phyloP scores from a whole-genome alignment of 2,797 vertebrate genomes.

The Oreortyx pictus region DNA sequence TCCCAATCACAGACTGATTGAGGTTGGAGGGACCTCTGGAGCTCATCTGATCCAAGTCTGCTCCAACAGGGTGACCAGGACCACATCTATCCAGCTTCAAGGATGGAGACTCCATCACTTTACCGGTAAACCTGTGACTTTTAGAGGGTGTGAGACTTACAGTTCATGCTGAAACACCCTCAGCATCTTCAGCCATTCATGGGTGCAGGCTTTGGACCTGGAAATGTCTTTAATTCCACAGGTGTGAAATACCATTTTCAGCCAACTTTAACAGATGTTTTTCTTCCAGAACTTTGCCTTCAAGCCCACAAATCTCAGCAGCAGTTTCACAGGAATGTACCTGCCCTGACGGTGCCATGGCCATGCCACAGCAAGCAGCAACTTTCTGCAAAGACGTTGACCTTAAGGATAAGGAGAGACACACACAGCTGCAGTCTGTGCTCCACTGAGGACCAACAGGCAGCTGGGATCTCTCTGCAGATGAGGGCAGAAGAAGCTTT shows the following conservation, averaged over 20 bases:
- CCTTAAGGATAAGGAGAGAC: not conserved
- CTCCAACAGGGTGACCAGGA: not conserved
- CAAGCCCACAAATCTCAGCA: not conserved
- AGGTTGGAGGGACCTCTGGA: not conserved
- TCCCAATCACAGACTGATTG: fast-evolving
- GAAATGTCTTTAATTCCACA: not conserved
- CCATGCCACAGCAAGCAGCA: not conserved
- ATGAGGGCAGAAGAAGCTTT: not conserved
- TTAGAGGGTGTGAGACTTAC: not conserved
- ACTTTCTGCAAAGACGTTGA: not conserved
- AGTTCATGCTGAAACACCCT: not conserved
- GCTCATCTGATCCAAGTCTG: not conserved
- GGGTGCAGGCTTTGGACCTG: not conserved
- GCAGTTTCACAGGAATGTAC: not conserved
- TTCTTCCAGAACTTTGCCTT: not conserved
- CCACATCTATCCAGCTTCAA: fast-evolving
- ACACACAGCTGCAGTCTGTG: not conserved
- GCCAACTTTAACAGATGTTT: not conserved
- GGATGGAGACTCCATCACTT: not conserved
- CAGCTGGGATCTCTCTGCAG: not conserved
- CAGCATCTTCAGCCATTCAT: not conserved
- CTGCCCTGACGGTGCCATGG: not conserved
- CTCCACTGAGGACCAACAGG: not conserved
- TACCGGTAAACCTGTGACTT: not conserved
- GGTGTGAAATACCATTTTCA: not conserved